Conservation (phyloP, 1,140 invertebrate genomes). For the Hylaeus anthracinus region DNA sequence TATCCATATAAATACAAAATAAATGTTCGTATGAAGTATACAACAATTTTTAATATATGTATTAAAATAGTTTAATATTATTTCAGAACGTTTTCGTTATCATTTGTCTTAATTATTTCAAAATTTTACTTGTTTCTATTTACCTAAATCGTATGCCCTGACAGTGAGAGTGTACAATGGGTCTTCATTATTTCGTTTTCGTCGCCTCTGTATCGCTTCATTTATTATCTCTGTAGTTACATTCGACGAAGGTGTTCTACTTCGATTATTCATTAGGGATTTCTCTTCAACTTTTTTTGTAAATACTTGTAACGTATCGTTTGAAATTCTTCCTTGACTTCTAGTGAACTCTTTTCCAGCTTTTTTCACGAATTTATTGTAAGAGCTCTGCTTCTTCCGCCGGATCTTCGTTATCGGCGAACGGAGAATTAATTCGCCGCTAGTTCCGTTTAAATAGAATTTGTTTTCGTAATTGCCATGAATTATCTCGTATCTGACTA, state of each 20-base stretch:
- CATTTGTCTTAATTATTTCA: not conserved
- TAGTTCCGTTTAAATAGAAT: slow-evolving; percentile 89
- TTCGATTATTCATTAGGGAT: not conserved
- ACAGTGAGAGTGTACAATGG: slow-evolving; percentile 85
- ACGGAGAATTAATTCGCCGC: slow-evolving; percentile 84
- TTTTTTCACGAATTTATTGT: slow-evolving; percentile 35
- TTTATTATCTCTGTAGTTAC: not conserved
- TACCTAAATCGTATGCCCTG: slow-evolving; percentile 89
- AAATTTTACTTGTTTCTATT: not conserved
- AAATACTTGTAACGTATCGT: not conserved
- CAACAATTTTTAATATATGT: too few relatives aligned
- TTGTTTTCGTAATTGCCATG: slow-evolving; percentile 90
- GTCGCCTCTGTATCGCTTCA: slow-evolving; percentile 58
- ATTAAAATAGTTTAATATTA: too few relatives aligned
- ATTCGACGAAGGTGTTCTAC: slow-evolving; percentile 21
- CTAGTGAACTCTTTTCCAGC: slow-evolving; percentile 1
- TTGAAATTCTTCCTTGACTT: not conserved
- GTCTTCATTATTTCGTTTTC: slow-evolving; percentile 78
- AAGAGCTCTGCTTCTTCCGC: slow-evolving; percentile 63
- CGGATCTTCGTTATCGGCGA: slow-evolving; percentile 80
- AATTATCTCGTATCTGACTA: slow-evolving; percentile 91
- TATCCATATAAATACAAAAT: too few relatives aligned
- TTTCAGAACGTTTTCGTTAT: too few relatives aligned
- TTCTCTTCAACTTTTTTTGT: too few relatives aligned
- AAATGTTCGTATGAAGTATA: too few relatives aligned